Base-by-base conservation (phyloP, 2,888 invertebrate genomes). In the Bugula neritina region DNA sequence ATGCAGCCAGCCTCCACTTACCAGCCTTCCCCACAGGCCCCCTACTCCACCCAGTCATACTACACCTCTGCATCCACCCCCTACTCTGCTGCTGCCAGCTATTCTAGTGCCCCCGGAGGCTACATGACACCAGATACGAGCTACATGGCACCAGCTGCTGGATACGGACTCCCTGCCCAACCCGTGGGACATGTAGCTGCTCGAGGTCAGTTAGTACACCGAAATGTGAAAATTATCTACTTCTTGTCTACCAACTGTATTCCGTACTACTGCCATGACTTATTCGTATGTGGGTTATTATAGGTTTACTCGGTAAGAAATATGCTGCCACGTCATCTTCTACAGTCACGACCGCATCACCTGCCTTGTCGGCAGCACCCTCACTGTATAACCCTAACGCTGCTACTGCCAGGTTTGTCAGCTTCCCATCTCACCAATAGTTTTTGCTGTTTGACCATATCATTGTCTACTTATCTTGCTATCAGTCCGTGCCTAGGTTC, bases 361-460 rank as follows among this genome's bases (percentile, higher is more conserved):
- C 43, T 43, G 43, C 43, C 17, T 17, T 43, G 17, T 43, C 43
- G 5, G 43, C 43, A 10, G 10, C 43, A 10, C 5, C 17, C 10
- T 43, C 43, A 10, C n/a, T 71, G 35, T 71, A 71, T 54, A 72
- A 72, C 63, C 72, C 72, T 3, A 35, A 21, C 34, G 25, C 72
- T 25, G 63, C 31, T 5, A 27, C 27, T 17, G 31, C 10, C 63
- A 34, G 63, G 63, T 63, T 25, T 3, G 63, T 57, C 25, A 13
- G 5, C 17, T 5, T 43, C n/a, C n/a, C n/a, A n/a, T n/a, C n/a
- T n/a, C n/a, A n/a, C n/a, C n/a, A n/a, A n/a, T n/a, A n/a, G n/a
- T n/a, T n/a, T n/a, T n/a, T n/a, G n/a, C n/a, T n/a, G n/a, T n/a
- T n/a, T n/a, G n/a, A n/a, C n/a, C n/a, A n/a, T n/a, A n/a, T n/a